phyloP scores from a whole-genome alignment of 2,797 vertebrate genomes.

The Menidia menidia region DNA sequence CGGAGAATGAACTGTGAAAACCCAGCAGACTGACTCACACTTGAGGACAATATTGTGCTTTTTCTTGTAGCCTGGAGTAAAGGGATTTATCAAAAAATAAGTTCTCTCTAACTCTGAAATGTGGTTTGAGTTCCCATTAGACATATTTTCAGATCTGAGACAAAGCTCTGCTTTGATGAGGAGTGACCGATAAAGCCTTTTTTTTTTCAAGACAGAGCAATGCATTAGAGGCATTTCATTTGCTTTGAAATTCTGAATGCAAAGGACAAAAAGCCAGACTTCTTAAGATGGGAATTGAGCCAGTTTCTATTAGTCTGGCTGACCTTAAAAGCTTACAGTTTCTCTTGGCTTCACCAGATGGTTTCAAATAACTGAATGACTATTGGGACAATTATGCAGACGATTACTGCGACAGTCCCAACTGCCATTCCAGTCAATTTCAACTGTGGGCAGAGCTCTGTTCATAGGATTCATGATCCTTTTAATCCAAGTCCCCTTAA shows the following conservation, averaged over 20 bases:
- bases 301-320: slow-evolving; percentile 62
- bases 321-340: slow-evolving; percentile 47
- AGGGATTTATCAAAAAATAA: slow-evolving; percentile 32
- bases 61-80: slow-evolving; percentile 34
- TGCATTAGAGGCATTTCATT: slow-evolving; percentile 41
- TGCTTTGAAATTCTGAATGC: slow-evolving; percentile 33
- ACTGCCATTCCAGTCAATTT: too few relatives aligned
- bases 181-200: slow-evolving; percentile 36
- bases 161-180: slow-evolving; percentile 31
- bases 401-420: too few relatives aligned
- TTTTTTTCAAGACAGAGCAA: slow-evolving; percentile 38
- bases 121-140: slow-evolving; percentile 14
- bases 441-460: too few relatives aligned
- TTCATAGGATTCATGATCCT: too few relatives aligned
- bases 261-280: slow-evolving; percentile 62
- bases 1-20: slow-evolving; percentile 27
- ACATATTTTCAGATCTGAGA: slow-evolving; percentile 21
- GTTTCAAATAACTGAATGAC: too few relatives aligned
- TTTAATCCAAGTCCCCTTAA: too few relatives aligned
- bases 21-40: slow-evolving; percentile 31
- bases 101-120: slow-evolving; percentile 19
- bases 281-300: slow-evolving; percentile 49
- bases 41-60: slow-evolving; percentile 35
- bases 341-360: too few relatives aligned
- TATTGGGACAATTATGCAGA: too few relatives aligned